Evolutionary conservation across 37 sponge, comb jelly and placozoan genomes (phyloP), one percentile per base, ranked within the genome.

Genomic region (Diacarnus erythraeanus): DNA sequence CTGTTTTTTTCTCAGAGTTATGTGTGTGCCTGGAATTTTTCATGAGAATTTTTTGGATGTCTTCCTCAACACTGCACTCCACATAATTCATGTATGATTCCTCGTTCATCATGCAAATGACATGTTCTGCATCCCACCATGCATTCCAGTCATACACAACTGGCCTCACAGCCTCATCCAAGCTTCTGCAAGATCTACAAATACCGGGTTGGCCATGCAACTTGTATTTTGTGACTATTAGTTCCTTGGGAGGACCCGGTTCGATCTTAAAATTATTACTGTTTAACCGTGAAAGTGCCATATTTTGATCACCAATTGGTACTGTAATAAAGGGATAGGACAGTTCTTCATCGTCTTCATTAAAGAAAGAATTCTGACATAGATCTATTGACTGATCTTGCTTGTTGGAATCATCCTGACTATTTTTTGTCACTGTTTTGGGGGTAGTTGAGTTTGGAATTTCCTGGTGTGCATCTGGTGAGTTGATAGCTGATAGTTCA

Each of bases 171-270:
- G 66, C 66, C 27, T 18, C 34, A 65, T 65, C 66, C 31, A 65
- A 65, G 34, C 66, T 65, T 35, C 66, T 65, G 31, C 66, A 8
- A 2, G 9, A 65, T 47, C 51, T 47, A 65, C 33, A 65, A 2
- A 30, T 34, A 30, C 33, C 31, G 2, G 15, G 29, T 30, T 10
- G 29, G 2, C 9, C 33, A 2, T 17, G 9, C 31, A 20, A 35
- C 10, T 18, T 17, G 33, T 30, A 65, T 30, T 65, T 65, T 2
- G 27, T 65, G 15, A 65, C 31, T 3, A 65, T 65, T 17, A 65
- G 66, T 65, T 65, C 66, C 66, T 30, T 26, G 33, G 66, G 66
- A 30, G 66, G 15, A 34, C 66, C 66, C 29, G 66, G 66, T 65
- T 65, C 33, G 3, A 10, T 25, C 29, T 31, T 30, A 20, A 12